phyloP scores from a whole-genome alignment of 2,888 invertebrate genomes.

The Torymus texanus region DNA sequence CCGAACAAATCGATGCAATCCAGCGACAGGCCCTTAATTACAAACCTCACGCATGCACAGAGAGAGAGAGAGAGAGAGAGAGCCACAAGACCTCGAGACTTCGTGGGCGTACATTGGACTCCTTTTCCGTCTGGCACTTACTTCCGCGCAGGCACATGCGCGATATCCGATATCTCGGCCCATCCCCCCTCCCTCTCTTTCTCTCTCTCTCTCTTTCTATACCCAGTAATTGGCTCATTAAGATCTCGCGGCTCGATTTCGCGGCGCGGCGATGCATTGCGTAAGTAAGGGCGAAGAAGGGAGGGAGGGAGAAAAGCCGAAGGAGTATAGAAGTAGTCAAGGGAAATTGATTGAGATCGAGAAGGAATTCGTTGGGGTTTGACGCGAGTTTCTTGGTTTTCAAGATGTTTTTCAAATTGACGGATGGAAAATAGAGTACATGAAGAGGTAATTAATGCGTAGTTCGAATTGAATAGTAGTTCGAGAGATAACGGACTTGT shows the following conservation, averaged over 20 bases:
- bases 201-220: not conserved
- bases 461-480: too few relatives aligned
- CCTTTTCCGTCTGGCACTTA: conserved; percentile 26
- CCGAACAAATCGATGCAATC: too few relatives aligned
- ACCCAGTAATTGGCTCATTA: conserved; percentile 56
- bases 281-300: not conserved
- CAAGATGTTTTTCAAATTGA: not conserved
- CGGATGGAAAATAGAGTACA: too few relatives aligned
- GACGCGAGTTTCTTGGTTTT: not conserved
- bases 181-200: not conserved
- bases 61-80: too few relatives aligned
- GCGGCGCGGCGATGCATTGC: conserved; percentile 33
- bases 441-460: too few relatives aligned
- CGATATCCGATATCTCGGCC: conserved; percentile 36
- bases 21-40: too few relatives aligned
- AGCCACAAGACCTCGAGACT: too few relatives aligned
- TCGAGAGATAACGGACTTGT: too few relatives aligned
- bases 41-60: too few relatives aligned
- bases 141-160: not conserved
- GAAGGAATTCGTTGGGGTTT: not conserved
- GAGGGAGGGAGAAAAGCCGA: too few relatives aligned
- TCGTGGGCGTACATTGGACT: conserved; percentile 13
- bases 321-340: not conserved
- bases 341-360: conserved; percentile 4
- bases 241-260: conserved; percentile 59